These are phyloP conservation scores for Nemotelus nigrinus DNA, from an alignment of 2,888 invertebrate species.

Conservation along the genomic window DNA sequence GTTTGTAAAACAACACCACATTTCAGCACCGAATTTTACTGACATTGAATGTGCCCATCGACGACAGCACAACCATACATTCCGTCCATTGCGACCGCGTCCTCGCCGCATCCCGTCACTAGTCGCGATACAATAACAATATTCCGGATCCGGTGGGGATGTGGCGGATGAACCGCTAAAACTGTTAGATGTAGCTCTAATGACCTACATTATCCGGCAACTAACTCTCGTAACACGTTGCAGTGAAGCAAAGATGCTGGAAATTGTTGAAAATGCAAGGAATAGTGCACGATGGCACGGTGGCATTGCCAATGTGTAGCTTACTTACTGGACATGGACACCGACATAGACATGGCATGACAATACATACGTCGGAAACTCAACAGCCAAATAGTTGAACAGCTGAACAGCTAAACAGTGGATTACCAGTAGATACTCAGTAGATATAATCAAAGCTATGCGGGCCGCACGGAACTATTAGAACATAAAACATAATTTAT, in stretches of 20 bases:
- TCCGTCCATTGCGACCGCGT: not conserved
- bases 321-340: slow-evolving; percentile 31
- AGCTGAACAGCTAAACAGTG: too few relatives aligned
- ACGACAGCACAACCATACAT: slow-evolving; percentile 18
- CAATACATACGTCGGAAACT: slow-evolving; percentile 36
- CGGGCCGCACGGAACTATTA: slow-evolving; percentile 40
- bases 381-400: slow-evolving; percentile 30
- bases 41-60: slow-evolving; percentile 37
- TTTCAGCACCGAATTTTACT: slow-evolving; percentile 41
- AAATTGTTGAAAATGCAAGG: slow-evolving; percentile 33
- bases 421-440: too few relatives aligned
- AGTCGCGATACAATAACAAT: slow-evolving; percentile 13
- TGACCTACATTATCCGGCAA: slow-evolving; percentile 35
- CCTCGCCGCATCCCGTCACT: not conserved
- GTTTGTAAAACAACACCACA: slow-evolving; percentile 41
- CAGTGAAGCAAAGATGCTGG: too few relatives aligned
- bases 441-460: slow-evolving; percentile 39
- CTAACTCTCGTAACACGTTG: too few relatives aligned
- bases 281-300: slow-evolving; percentile 1
- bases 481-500: slow-evolving; percentile 43
- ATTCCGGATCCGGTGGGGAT: slow-evolving; percentile 26
- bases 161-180: slow-evolving; percentile 28
- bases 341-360: slow-evolving; percentile 43
- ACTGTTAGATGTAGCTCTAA: slow-evolving; percentile 42
- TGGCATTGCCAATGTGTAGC: not conserved